A percentile compares a stretch with the other conserved stretches of the same genome.
phyloP scores from a whole-genome alignment of 64 coral and sea anemone genomes.

The Pocillopora damicornis region DNA sequence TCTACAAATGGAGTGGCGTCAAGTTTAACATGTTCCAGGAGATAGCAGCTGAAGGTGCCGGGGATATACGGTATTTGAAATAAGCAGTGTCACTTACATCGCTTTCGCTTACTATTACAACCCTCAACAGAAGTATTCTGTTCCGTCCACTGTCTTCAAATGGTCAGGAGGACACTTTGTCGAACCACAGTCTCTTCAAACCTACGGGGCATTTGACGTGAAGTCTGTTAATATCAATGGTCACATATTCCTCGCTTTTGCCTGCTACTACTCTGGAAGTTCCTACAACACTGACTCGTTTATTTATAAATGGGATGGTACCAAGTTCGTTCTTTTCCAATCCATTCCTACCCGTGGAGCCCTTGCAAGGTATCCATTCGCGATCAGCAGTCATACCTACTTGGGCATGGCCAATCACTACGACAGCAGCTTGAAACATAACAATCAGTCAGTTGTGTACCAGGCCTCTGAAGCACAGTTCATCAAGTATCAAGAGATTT shows the following conservation, averaged over 20 bases:
- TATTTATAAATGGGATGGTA: slow-evolving; percentile 35
- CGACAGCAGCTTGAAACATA: neutral
- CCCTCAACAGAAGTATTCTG: too few relatives aligned
- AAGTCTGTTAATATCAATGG: slow-evolving; percentile 47
- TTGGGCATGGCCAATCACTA: slow-evolving; percentile 13
- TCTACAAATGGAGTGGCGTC: neutral
- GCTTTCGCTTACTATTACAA: too few relatives aligned
- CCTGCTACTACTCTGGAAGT: neutral
- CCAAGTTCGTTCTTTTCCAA: slow-evolving; percentile 40
- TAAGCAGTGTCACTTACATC: too few relatives aligned
- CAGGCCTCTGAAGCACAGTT: slow-evolving; percentile 54
- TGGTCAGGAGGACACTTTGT: neutral
- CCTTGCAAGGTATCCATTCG: slow-evolving; percentile 12
- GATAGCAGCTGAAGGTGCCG: too few relatives aligned
- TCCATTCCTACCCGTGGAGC: slow-evolving; percentile 37
- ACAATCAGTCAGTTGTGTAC: neutral
- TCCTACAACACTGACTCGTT: slow-evolving; percentile 23
- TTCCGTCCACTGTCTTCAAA: too few relatives aligned
- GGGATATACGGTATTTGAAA: too few relatives aligned
- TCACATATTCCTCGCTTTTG: slow-evolving; percentile 22
- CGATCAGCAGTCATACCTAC: slow-evolving; percentile 48
- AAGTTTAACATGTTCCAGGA: too few relatives aligned
- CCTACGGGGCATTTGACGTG: slow-evolving; percentile 9
- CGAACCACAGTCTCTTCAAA: slow-evolving; percentile 36
- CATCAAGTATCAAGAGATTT: slow-evolving; percentile 45